A percentile compares a stretch with the other conserved stretches of the same genome.
These are phyloP conservation scores for Palythoa grandiflora DNA, from an alignment of 92 coral and sea anemone genomes.

Conservation along the genomic window DNA sequence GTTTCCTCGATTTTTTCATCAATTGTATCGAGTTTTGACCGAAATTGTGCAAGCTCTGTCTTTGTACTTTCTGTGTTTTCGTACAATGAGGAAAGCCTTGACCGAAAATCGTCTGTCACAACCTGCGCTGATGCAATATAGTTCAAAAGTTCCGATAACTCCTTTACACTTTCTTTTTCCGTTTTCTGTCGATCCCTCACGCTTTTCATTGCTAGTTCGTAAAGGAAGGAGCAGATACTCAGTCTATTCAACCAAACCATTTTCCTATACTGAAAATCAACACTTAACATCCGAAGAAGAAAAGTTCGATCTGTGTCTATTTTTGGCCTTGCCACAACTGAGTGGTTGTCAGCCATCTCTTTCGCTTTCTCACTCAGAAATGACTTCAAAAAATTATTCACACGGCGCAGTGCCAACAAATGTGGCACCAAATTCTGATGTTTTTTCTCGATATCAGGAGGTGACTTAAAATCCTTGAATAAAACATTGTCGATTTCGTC, in stretches of 20 bases:
- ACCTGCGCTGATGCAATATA: slow-evolving; percentile 21
- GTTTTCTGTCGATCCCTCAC: background rate
- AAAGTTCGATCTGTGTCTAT: background rate
- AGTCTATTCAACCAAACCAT: background rate
- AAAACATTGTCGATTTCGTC: slow-evolving; percentile 16
- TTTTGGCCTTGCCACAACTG: background rate
- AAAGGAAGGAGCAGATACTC: slow-evolving; percentile 18
- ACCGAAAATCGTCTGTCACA: background rate
- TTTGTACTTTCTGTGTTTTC: background rate
- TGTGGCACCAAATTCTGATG: slow-evolving; percentile 28
- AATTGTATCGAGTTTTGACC: slow-evolving; percentile 8
- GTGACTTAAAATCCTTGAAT: slow-evolving; percentile 31
- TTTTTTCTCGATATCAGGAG: slow-evolving; percentile 23
- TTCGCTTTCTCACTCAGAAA: slow-evolving; percentile 34
- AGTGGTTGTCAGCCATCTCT: slow-evolving; percentile 7
- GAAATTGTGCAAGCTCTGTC: slow-evolving; percentile 23
- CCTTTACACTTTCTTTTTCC: background rate
- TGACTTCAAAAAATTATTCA: background rate
- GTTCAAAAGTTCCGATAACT: background rate
- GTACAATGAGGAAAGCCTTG: background rate
- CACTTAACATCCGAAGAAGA: background rate
- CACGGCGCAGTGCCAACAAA: slow-evolving; percentile 12
- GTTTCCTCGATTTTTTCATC: background rate
- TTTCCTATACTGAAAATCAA: background rate
- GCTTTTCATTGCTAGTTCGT: slow-evolving; percentile 7